Evolutionary conservation across 2,113 vertebrate genomes (phyloP), one percentile per base, ranked within the genome.

Genomic region (Rattus rattus): DNA sequence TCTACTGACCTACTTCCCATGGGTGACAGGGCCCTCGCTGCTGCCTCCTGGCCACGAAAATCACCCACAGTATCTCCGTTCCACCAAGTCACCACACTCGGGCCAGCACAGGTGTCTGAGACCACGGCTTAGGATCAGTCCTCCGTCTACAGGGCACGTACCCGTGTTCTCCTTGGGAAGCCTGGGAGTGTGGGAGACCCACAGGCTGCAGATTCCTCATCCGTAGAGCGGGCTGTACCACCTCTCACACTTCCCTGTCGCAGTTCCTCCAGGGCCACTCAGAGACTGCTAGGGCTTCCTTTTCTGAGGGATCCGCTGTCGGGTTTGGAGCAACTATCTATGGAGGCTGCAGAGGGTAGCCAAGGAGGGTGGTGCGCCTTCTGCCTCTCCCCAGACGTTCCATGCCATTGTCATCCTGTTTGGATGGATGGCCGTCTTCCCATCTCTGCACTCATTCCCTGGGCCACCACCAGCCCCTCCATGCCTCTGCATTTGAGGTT

Each of bases 21-120:
- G 43, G 43, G 43, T 43, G 43, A 43, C 43, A 43, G 84, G 30
- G 39, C 54, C 39, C 3, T 0, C 3, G 0, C 5, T 39, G 52
- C 86, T 85, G 19, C 0, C 56, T 4, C 0, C 88, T 43, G 76
- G 33, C 36, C 72, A 7, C 69, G 63, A 5, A 8, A 12, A 33
- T 61, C 3, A 30, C 81, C 81, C 30, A 12, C 26, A 0, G 1
- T 24, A 1, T 61, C 36, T 24, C 22, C 3, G 5, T 28, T 39
- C 14, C 56, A 17, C 76, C 8, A 0, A 10, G 56, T 16, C 17
- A 1, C 61, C 1, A 49, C 33, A 39, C 67, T 49, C 3, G 4
- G 59, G 47, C 69, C 0, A 4, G 47, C 30, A 13, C 43, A 3
- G 19, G 0, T 22, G 20, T 7, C 9, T 17, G 12, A n/a, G 49